Percentiles rank a stretch among this genome's conserved stretches.
These are phyloP conservation scores for Nomada fabriciana DNA, from an alignment of 2,888 invertebrate genomes.

Conservation along the genomic window DNA sequence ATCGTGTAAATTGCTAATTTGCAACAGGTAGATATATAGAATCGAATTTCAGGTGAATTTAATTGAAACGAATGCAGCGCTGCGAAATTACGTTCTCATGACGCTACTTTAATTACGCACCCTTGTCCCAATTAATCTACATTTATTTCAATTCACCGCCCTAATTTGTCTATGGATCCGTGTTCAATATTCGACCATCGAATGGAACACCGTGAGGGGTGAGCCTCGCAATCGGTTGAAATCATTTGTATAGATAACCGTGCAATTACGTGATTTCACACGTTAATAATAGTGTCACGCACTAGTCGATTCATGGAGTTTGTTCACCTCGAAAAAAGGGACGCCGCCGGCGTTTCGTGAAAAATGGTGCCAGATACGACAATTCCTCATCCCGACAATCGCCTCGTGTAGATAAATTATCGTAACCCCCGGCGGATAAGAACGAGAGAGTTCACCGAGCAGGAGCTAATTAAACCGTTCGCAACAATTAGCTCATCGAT, in stretches of 20 bases:
- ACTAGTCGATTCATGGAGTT: conserved; percentile 3
- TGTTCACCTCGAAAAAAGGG: conserved; percentile 17
- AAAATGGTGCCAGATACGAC: conserved; percentile 34
- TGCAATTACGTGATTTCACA: conserved; percentile 10
- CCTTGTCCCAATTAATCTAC: background rate
- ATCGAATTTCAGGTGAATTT: too few relatives aligned
- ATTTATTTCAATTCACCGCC: too few relatives aligned
- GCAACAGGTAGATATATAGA: background rate
- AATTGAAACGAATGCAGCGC: too few relatives aligned
- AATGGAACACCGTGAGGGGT: too few relatives aligned
- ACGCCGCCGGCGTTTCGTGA: background rate
- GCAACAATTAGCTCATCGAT: conserved; percentile 30
- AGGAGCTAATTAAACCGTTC: conserved; percentile 35
- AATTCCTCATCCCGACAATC: background rate
- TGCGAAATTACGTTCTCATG: background rate
- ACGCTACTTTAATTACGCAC: background rate
- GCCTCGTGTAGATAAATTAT: conserved; percentile 17
- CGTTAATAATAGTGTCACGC: conserved; percentile 9
- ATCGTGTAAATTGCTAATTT: background rate
- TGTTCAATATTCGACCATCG: too few relatives aligned
- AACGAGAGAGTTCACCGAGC: background rate
- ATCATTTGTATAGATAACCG: background rate
- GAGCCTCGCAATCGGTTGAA: background rate
- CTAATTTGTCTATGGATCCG: too few relatives aligned
- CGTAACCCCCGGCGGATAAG: conserved; percentile 26